phyloP scores from a whole-genome alignment of 2,113 vertebrate species.

The Vulpes vulpes region DNA sequence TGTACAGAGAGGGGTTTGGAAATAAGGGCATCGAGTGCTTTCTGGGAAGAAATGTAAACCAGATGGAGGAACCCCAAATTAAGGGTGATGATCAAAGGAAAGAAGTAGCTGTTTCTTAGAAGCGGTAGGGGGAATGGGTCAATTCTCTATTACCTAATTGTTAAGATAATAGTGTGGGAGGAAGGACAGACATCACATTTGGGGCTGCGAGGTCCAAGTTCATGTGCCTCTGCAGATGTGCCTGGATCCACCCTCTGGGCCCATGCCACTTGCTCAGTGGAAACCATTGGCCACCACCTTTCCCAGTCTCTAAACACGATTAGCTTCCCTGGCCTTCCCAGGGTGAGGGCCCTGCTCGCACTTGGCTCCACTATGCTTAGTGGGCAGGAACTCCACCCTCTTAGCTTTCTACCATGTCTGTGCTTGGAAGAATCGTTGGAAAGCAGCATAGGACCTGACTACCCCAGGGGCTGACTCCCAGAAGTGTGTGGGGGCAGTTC shows the following conservation, averaged over 20 bases:
- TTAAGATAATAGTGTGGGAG: not conserved
- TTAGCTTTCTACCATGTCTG: not conserved
- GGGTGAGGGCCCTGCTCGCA: no score
- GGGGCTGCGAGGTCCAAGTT: not conserved
- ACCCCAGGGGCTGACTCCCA: not conserved
- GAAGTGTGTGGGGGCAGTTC: no score
- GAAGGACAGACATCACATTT: not conserved
- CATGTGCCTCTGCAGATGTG: not conserved
- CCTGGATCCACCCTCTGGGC: not conserved
- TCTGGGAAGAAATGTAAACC: slow-evolving; percentile 78
- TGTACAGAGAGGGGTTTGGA: slow-evolving; percentile 66
- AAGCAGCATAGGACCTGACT: not conserved
- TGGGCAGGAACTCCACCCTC: not conserved
- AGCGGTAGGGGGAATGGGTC: not conserved
- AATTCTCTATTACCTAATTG: not conserved
- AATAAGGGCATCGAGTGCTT: slow-evolving; percentile 65
- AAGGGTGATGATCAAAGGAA: slow-evolving; percentile 35
- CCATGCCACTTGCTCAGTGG: not conserved
- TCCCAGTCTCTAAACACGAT: not conserved
- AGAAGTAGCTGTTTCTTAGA: slow-evolving; percentile 43
- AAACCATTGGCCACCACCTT: not conserved
- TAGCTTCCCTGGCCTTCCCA: not conserved
- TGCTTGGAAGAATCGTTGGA: not conserved
- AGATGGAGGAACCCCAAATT: slow-evolving; percentile 70
- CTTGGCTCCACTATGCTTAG: not conserved